Evolutionary conservation across 1,140 invertebrate genomes (phyloP).

Genomic region (Phymastichus coffea): DNA sequence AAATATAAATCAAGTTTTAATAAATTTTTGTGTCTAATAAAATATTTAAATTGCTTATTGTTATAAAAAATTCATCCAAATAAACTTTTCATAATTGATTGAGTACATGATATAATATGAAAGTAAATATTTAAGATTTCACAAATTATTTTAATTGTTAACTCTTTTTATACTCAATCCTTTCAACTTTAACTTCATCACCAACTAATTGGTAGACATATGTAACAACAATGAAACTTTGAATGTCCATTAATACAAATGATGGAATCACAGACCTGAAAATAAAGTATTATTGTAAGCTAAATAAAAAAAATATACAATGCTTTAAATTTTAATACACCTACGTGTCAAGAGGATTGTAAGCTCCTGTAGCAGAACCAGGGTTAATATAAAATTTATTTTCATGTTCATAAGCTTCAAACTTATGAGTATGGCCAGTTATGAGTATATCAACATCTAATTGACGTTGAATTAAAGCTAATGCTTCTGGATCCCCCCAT

Average conservation of each 20-base stretch:
- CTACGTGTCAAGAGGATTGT: constrained; percentile 88
- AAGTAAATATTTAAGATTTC: too few species aligned
- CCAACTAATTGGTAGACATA: constrained; percentile 98
- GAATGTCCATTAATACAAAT: constrained; percentile 98
- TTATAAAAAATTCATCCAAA: too few species aligned
- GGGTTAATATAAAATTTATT: constrained; percentile 99
- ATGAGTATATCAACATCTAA: constrained; percentile 98
- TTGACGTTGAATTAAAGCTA: constrained; percentile 93
- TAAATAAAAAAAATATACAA: constrained; percentile 19
- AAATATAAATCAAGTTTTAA: too few species aligned
- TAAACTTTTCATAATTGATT: too few species aligned
- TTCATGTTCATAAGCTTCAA: constrained; percentile 98
- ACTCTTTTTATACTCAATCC: constrained; percentile 95
- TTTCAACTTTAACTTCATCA: constrained; percentile 98
- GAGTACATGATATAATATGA: too few species aligned
- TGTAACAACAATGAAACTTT: constrained; percentile 94
- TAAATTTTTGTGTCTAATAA: too few species aligned
- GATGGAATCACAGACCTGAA: constrained; percentile 88
- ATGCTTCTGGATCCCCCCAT: constrained; percentile 92
- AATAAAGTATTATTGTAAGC: constrained; percentile 35
- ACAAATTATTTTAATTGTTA: too few species aligned
- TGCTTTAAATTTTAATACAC: constrained; percentile 29
- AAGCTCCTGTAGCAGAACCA: constrained; percentile 97
- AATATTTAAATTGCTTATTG: too few species aligned
- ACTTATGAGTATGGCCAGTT: constrained; percentile 97